These are phyloP conservation scores for Daphoenositta chrysoptera DNA, from an alignment of 2,113 vertebrate species.

Conservation along the genomic window DNA sequence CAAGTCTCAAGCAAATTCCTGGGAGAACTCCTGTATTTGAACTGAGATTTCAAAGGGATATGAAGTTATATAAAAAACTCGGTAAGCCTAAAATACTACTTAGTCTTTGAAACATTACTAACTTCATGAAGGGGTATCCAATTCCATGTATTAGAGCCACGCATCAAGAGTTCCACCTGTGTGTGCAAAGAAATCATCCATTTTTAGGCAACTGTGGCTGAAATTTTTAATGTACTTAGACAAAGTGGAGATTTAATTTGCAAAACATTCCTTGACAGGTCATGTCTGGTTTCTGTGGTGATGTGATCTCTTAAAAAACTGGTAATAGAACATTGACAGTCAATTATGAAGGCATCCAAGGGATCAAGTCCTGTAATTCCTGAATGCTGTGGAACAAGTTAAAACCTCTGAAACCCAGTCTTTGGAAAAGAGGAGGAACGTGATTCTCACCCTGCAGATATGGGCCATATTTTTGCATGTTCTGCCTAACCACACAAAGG, in stretches of 20 bases:
- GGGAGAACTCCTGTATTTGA: background rate
- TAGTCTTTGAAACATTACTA: background rate
- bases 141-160: background rate
- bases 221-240: background rate
- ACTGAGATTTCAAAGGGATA: background rate
- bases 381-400: background rate
- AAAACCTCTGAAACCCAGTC: background rate
- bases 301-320: background rate
- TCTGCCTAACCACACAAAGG: background rate
- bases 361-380: background rate
- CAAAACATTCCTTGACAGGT: background rate
- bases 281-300: background rate
- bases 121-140: background rate
- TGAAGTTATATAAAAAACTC: background rate
- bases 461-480: background rate
- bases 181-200: background rate
- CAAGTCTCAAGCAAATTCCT: background rate
- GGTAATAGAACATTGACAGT: background rate
- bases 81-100: background rate
- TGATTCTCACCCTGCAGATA: background rate
- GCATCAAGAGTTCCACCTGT: background rate
- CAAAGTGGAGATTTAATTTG: background rate
- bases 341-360: background rate
- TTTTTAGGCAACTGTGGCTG: background rate
- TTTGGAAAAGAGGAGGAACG: background rate